phyloP scores from a whole-genome alignment of 2,888 invertebrate species.

The Keiferia lycopersicella region DNA sequence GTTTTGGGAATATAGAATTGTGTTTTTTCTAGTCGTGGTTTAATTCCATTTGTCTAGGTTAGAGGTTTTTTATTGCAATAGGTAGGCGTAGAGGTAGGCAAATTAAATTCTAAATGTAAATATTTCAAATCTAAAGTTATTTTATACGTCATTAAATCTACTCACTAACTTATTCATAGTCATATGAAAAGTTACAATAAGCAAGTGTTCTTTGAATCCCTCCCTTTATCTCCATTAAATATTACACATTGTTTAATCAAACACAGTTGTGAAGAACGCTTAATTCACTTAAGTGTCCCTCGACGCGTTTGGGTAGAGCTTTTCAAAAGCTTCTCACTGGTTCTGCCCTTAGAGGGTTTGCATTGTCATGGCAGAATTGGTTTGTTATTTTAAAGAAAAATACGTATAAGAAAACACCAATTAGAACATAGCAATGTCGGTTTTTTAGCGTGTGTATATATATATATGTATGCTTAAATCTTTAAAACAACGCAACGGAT shows the following conservation, averaged over 20 bases:
- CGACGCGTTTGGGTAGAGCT: slow-evolving; percentile 28
- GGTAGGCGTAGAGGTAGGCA: too few relatives aligned
- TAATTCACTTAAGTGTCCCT: slow-evolving; percentile 57
- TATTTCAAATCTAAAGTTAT: too few relatives aligned
- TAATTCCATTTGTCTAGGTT: slow-evolving; percentile 42
- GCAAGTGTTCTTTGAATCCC: slow-evolving; percentile 23
- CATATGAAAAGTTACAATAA: not conserved
- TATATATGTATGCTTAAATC: too few relatives aligned
- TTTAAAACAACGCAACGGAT: too few relatives aligned
- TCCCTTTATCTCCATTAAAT: slow-evolving; percentile 22
- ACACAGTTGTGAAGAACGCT: slow-evolving; percentile 41
- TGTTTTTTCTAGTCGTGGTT: not conserved
- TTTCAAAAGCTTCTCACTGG: not conserved
- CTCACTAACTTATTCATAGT: too few relatives aligned
- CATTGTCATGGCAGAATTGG: not conserved
- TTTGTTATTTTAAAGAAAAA: not conserved
- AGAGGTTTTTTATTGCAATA: slow-evolving; percentile 6
- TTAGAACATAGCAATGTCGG: too few relatives aligned
- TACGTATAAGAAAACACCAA: not conserved
- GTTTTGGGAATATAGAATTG: slow-evolving; percentile 11
- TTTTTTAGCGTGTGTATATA: too few relatives aligned
- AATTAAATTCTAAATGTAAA: too few relatives aligned
- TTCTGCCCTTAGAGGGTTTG: not conserved
- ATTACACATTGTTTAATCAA: slow-evolving; percentile 35
- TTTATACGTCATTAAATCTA: too few relatives aligned